Evolutionary conservation across 2,113 vertebrate genomes (phyloP).

Genomic region (Pimephales promelas): DNA sequence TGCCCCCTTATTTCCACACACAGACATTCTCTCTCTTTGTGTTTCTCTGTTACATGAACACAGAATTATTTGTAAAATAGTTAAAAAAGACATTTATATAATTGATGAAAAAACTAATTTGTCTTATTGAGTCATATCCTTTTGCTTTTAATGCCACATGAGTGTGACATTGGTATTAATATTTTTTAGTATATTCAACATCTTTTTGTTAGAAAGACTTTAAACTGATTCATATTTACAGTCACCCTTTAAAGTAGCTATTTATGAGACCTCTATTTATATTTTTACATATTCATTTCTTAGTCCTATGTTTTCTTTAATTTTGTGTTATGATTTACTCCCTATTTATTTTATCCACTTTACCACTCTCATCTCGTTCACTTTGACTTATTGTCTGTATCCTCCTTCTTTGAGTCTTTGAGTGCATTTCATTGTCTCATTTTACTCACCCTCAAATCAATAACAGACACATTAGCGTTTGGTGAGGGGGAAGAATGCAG

Average conservation of each 20-base stretch:
- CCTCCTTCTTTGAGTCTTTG: slow-evolving; percentile 4
- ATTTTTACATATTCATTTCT: background rate
- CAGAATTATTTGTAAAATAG: background rate
- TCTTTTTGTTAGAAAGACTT: background rate
- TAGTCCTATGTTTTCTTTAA: background rate
- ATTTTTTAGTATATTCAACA: background rate
- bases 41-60: background rate
- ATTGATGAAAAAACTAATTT: background rate
- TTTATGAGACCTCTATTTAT: background rate
- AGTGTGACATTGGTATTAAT: background rate
- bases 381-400: slow-evolving; percentile 4
- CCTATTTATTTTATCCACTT: background rate
- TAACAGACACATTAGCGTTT: slow-evolving; percentile 71
- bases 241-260: background rate
- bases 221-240: background rate
- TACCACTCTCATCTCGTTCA: background rate
- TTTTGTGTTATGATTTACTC: slow-evolving; percentile 2
- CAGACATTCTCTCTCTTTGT: background rate
- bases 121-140: background rate
- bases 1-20: slow-evolving; percentile 34
- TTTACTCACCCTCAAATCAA: slow-evolving; percentile 58
- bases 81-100: no score
- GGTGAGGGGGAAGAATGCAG: slow-evolving; percentile 26
- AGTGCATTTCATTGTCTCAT: slow-evolving; percentile 41
- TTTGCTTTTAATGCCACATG: background rate